A percentile compares a stretch with the other conserved stretches of the same genome.
Evolutionary conservation across 2,888 invertebrate species (phyloP).

Genomic region (Drosophila atroscutellata): DNA sequence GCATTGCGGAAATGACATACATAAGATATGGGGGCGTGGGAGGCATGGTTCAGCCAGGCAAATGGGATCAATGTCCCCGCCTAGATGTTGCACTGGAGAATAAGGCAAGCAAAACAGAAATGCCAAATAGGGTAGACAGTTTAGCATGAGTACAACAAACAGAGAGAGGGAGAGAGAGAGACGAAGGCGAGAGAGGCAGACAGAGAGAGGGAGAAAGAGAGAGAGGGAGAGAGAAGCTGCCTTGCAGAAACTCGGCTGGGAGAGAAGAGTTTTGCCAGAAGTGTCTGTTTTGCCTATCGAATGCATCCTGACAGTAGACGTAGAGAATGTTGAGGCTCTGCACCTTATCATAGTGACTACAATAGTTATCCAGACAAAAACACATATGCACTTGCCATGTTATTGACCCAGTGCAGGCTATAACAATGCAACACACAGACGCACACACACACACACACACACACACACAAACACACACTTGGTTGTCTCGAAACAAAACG

Average conservation of each 20-base stretch:
- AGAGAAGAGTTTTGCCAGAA: slow-evolving; percentile 5
- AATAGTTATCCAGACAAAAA: slow-evolving; percentile 39
- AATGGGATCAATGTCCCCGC: slow-evolving; percentile 79
- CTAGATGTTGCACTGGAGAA: slow-evolving; percentile 53
- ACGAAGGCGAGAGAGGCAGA: neutral
- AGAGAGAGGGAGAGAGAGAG: neutral
- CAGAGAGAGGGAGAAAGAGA: neutral
- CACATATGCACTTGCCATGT: slow-evolving; percentile 67
- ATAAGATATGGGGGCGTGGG: slow-evolving; percentile 28
- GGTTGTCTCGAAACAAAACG: slow-evolving; percentile 45
- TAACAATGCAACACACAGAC: slow-evolving; percentile 21
- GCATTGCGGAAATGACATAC: slow-evolving; percentile 74
- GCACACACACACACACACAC: neutral
- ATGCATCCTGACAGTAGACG: slow-evolving; percentile 27
- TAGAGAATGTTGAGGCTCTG: neutral
- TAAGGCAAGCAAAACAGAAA: slow-evolving; percentile 75
- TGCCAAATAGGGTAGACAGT: slow-evolving; percentile 29
- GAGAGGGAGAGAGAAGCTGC: slow-evolving; percentile 14
- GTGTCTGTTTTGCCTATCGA: slow-evolving; percentile 56
- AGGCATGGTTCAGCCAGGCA: slow-evolving; percentile 25
- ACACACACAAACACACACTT: neutral
- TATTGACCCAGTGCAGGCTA: slow-evolving; percentile 71
- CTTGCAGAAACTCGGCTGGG: slow-evolving; percentile 23
- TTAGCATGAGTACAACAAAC: slow-evolving; percentile 5
- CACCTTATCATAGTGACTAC: slow-evolving; percentile 54